Percentiles rank a stretch among this genome's conserved stretches.
Conservation (phyloP, 2,113 vertebrate species). For the Erpornis zantholeuca region DNA sequence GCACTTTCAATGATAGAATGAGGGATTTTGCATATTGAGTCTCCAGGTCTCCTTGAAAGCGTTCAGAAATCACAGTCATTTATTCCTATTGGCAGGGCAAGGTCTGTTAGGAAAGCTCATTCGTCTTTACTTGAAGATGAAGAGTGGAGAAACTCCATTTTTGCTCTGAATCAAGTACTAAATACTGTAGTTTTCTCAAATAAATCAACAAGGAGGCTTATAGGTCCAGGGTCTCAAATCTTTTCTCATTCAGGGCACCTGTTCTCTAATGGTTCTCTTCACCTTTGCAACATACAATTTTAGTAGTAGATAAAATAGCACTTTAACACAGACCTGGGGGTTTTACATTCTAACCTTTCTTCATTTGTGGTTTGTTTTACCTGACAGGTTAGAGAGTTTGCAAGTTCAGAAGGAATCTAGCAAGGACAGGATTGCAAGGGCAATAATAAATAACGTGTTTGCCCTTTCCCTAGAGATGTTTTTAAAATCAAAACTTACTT, state of each 20-base stretch:
- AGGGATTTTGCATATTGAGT: slow-evolving; percentile 81
- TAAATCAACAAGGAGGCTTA: slow-evolving; percentile 56
- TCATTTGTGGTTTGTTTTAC: slow-evolving; percentile 54
- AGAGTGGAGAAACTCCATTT: slow-evolving; percentile 70
- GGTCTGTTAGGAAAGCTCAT: slow-evolving; percentile 80
- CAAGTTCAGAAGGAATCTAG: neutral
- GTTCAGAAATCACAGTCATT: slow-evolving; percentile 78
- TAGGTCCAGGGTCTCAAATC: slow-evolving; percentile 16
- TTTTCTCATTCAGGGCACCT: slow-evolving; percentile 36
- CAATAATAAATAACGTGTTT: neutral
- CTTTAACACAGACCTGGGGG: slow-evolving; percentile 1
- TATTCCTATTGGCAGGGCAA: slow-evolving; percentile 84
- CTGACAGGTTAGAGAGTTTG: slow-evolving; percentile 29
- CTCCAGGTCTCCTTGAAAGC: slow-evolving; percentile 79
- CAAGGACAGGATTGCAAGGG: neutral
- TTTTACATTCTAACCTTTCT: slow-evolving; percentile 45
- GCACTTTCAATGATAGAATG: slow-evolving; percentile 78
- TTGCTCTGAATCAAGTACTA: slow-evolving; percentile 72
- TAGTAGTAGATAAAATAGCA: neutral
- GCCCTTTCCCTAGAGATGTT: neutral
- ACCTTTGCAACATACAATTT: slow-evolving; percentile 9
- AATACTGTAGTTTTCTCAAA: slow-evolving; percentile 61
- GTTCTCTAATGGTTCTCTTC: slow-evolving; percentile 37
- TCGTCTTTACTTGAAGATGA: slow-evolving; percentile 75
- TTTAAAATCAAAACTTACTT: neutral